phyloP scores from a whole-genome alignment of 2,113 vertebrate genomes.

The Craseonycteris thonglongyai region DNA sequence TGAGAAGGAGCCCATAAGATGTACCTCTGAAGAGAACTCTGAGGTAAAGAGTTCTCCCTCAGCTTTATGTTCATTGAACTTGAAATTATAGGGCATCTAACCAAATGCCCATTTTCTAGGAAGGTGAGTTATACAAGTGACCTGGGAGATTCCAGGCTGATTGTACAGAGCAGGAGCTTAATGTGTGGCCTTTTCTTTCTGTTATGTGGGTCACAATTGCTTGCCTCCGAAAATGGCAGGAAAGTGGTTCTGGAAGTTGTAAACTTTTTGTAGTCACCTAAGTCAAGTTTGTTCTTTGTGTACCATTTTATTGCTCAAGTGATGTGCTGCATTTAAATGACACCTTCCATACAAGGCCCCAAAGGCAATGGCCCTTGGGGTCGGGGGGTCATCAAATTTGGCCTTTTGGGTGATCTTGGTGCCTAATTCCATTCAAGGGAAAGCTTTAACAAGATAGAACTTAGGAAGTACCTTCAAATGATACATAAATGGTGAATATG shows the following conservation, averaged over 20 bases:
- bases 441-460: background rate
- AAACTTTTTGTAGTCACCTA: background rate
- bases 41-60: background rate
- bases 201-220: background rate
- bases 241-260: background rate
- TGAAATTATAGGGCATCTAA: background rate
- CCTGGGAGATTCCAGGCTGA: background rate
- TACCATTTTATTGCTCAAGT: background rate
- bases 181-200: background rate
- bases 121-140: background rate
- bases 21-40: background rate
- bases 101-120: background rate
- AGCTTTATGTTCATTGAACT: background rate
- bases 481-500: background rate
- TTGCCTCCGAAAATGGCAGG: background rate
- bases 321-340: background rate
- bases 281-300: background rate
- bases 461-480: background rate
- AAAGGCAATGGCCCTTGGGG: background rate
- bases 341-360: background rate
- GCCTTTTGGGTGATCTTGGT: background rate
- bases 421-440: background rate
- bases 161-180: background rate
- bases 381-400: background rate
- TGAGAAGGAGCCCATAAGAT: background rate